Evolutionary conservation across 1,140 invertebrate species (phyloP).

Genomic region (Calephelis nemesis): DNA sequence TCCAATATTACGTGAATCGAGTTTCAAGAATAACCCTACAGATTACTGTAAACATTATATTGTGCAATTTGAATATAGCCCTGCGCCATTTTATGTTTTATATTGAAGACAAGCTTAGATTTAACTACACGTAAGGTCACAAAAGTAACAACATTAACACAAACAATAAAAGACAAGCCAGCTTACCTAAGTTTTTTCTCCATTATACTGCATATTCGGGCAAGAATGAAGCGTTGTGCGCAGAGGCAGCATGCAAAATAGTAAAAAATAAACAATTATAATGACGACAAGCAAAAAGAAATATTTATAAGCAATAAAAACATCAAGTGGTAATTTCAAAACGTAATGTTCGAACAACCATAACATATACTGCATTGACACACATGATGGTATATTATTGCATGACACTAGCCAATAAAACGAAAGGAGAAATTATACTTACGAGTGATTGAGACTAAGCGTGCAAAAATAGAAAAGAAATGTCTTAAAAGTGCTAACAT

Average conservation of each 20-base stretch:
- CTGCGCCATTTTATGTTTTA: too few species aligned
- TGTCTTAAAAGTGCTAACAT: slow-evolving; percentile 9
- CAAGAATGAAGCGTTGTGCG: slow-evolving; percentile 77
- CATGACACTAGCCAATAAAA: slow-evolving; percentile 22
- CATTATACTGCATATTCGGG: slow-evolving; percentile 83
- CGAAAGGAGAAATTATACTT: slow-evolving; percentile 34
- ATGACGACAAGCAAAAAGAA: slow-evolving; percentile 47
- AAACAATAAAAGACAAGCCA: slow-evolving; percentile 37
- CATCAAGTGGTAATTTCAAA: slow-evolving; percentile 15
- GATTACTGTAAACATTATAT: too few species aligned
- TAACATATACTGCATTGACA: neutral
- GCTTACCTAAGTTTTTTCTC: slow-evolving; percentile 90
- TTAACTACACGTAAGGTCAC: neutral
- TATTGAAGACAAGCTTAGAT: neutral
- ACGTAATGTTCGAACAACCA: slow-evolving; percentile 12
- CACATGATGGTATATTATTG: slow-evolving; percentile 5
- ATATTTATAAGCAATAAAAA: slow-evolving; percentile 15
- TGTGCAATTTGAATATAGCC: too few species aligned
- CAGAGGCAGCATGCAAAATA: slow-evolving; percentile 76
- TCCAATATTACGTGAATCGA: too few species aligned
- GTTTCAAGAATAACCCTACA: too few species aligned
- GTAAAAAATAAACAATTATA: slow-evolving; percentile 68
- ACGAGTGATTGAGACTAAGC: slow-evolving; percentile 38
- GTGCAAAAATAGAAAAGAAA: slow-evolving; percentile 39
- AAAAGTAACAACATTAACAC: slow-evolving; percentile 29